Percentiles rank a stretch among this genome's conserved stretches.
Evolutionary conservation across 1,140 invertebrate species (phyloP).

Genomic region (Pantala flavescens): DNA sequence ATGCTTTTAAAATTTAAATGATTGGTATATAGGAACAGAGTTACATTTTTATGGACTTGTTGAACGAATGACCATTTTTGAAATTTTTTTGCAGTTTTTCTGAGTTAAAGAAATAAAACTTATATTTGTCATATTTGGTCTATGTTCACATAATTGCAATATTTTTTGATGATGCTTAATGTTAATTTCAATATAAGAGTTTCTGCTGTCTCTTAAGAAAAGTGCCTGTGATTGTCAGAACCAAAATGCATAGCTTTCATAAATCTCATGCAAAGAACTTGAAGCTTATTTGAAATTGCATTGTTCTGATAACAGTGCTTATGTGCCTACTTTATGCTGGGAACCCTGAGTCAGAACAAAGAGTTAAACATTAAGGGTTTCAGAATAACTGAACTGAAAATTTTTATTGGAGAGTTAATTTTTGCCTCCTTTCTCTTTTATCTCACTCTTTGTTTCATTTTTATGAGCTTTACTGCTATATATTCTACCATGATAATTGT

Average conservation of each 20-base stretch:
- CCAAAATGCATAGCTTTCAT: slow-evolving; percentile 7
- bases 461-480: background rate
- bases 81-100: too few relatives aligned
- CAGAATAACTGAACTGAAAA: background rate
- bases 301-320: background rate
- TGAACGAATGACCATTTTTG: too few relatives aligned
- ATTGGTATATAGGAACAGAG: too few relatives aligned
- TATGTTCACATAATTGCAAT: too few relatives aligned
- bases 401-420: background rate
- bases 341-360: background rate
- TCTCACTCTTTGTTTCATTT: background rate
- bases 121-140: too few relatives aligned
- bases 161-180: too few relatives aligned
- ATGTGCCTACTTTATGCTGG: background rate
- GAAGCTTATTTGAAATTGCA: background rate
- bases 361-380: background rate
- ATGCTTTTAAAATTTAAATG: too few relatives aligned
- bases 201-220: background rate
- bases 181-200: too few relatives aligned
- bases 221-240: background rate
- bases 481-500: background rate
- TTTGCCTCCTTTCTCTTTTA: background rate
- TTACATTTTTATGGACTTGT: too few relatives aligned
- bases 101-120: too few relatives aligned
- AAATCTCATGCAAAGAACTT: background rate